Conservation (phyloP, 2,113 vertebrate genomes). For the Ciconia boyciana region DNA sequence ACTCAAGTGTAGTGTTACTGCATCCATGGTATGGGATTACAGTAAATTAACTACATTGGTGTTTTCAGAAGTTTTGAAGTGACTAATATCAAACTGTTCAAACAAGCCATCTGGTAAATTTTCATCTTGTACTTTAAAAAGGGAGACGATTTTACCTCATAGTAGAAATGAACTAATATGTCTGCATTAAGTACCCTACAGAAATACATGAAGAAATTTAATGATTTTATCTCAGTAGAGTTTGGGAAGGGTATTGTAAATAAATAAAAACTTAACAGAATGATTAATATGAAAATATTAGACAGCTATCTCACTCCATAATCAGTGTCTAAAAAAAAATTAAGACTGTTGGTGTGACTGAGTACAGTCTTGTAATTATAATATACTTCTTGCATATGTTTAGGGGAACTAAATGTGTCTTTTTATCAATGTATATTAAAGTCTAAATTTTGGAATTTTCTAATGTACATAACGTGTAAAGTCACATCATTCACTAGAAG, state of each 20-base stretch:
- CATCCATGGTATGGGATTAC: fast-evolving
- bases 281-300: not conserved
- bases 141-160: not conserved
- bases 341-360: not conserved
- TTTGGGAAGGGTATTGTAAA: not conserved
- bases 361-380: not conserved
- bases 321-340: not conserved
- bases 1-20: not conserved
- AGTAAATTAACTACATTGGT: not conserved
- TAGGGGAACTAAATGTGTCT: not conserved
- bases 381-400: not conserved
- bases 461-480: not conserved
- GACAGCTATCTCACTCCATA: not conserved
- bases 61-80: not conserved
- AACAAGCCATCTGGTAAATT: not conserved
- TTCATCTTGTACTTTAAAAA: not conserved
- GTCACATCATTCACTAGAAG: not conserved
- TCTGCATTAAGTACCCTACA: not conserved
- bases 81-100: not conserved
- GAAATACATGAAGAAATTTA: not conserved
- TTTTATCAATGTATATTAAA: not conserved
- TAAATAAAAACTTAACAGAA: not conserved
- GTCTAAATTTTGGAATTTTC: not conserved
- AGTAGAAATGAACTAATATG: not conserved
- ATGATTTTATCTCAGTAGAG: not conserved